phyloP scores from a whole-genome alignment of 2,113 vertebrate species.

The Pygoscelis antarcticus region DNA sequence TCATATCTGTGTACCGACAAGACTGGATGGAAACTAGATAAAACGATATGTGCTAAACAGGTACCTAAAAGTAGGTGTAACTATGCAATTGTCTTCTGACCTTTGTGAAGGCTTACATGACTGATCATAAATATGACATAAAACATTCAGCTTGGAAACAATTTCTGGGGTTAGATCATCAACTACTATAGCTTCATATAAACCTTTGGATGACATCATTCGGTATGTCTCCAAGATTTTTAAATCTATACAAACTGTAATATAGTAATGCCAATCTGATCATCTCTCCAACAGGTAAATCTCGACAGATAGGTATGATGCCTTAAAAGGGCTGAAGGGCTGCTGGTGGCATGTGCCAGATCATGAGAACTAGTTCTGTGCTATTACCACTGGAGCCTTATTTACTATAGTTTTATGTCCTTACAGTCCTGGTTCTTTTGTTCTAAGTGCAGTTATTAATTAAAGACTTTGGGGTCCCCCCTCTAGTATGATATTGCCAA shows the following conservation, averaged over 20 bases:
- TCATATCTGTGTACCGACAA: fast-evolving
- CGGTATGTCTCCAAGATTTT: background rate
- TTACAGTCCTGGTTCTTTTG: background rate
- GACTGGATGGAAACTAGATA: background rate
- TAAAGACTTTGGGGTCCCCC: background rate
- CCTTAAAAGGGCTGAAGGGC: background rate
- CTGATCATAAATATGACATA: background rate
- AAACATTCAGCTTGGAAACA: background rate
- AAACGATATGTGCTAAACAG: background rate
- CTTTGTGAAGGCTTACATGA: background rate
- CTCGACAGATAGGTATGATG: background rate
- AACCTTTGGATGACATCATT: background rate
- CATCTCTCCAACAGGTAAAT: background rate
- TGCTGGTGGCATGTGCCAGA: background rate
- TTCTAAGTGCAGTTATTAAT: background rate
- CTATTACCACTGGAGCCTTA: background rate
- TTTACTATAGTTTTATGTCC: background rate
- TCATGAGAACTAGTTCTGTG: background rate
- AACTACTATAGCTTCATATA: background rate
- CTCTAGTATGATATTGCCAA: background rate
- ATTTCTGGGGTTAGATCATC: background rate
- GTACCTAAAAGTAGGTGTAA: background rate
- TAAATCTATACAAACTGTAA: background rate
- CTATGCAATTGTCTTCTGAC: background rate
- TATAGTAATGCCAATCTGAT: background rate